Conservation (phyloP, 2,888 invertebrate species). For the Leptinotarsa rubiginosa region DNA sequence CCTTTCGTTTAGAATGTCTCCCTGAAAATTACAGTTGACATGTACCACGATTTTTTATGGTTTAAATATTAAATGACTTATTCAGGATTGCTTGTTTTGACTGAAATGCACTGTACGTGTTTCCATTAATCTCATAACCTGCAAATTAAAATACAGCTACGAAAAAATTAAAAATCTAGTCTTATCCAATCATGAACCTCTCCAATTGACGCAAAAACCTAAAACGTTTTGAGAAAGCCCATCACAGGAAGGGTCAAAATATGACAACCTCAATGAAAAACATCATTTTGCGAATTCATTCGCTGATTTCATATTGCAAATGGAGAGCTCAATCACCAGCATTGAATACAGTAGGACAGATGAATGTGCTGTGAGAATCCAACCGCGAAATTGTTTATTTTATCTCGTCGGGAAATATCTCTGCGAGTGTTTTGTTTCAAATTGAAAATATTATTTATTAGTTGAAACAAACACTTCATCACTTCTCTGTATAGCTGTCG, state of each 20-base stretch:
- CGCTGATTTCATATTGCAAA: not conserved
- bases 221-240: no score
- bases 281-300: not conserved
- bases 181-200: no score
- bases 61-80: no score
- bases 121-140: no score
- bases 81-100: no score
- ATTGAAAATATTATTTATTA: conserved; percentile 30
- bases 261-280: not conserved
- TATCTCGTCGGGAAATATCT: conserved; percentile 17
- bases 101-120: no score
- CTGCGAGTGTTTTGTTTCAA: conserved; percentile 18
- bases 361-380: not conserved
- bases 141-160: no score
- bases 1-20: no score
- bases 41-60: no score
- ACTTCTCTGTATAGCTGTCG: conserved; percentile 21
- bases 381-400: conserved; percentile 27
- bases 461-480: conserved; percentile 28
- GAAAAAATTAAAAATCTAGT: no score
- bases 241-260: not conserved
- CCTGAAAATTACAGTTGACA: no score
- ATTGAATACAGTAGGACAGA: not conserved
- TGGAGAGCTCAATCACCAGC: not conserved
- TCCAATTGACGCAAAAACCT: no score